These are phyloP conservation scores for Siderastrea radians DNA, from an alignment of 92 coral and sea anemone genomes.

Conservation along the genomic window DNA sequence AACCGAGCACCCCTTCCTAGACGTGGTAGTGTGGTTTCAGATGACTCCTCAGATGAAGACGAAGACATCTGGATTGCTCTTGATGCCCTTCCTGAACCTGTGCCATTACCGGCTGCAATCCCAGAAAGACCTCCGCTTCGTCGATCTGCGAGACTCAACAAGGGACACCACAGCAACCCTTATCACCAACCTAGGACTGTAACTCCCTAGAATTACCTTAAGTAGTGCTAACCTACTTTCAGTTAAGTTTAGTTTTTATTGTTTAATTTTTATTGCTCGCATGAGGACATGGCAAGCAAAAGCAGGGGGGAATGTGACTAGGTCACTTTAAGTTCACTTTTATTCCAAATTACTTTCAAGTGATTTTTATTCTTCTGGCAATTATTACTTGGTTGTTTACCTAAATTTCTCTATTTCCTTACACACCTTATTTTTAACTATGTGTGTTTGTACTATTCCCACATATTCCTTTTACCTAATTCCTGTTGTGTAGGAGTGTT, in stretches of 20 bases:
- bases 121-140: constrained; percentile 13
- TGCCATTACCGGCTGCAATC: constrained; percentile 4
- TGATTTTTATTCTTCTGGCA: too few species aligned
- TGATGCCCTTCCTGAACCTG: neutral
- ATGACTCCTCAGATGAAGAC: constrained; percentile 2
- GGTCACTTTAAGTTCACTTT: too few species aligned
- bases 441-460: too few species aligned
- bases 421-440: too few species aligned
- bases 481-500: too few species aligned
- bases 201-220: neutral
- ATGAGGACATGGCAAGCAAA: constrained; percentile 38
- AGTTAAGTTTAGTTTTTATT: neutral
- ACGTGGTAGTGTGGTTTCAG: neutral
- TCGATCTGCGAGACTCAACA: constrained; percentile 25
- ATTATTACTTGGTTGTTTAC: too few species aligned
- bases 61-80: neutral
- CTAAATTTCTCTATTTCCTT: too few species aligned
- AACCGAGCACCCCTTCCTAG: neutral
- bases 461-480: too few species aligned
- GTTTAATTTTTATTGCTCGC: neutral
- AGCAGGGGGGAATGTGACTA: constrained; percentile 17
- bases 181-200: neutral
- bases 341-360: too few species aligned
- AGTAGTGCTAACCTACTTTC: neutral
- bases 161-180: constrained; percentile 31